Percentiles rank a stretch among this genome's conserved stretches.
Evolutionary conservation across 53 echinoderm and acorn worm species (phyloP).

Genomic region (Luidia sarsii): DNA sequence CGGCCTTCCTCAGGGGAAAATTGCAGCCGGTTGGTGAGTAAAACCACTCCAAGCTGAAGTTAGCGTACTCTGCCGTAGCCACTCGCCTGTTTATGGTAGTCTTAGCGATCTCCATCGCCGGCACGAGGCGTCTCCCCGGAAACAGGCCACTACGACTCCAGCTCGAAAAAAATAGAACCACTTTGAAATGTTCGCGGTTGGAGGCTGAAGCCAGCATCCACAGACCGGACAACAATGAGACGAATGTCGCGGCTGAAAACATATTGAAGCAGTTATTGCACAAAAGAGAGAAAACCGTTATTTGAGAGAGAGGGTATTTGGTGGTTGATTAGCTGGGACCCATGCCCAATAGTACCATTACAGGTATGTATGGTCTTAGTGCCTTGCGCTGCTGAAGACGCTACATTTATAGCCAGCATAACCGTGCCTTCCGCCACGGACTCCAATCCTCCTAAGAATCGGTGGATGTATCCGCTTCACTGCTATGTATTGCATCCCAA

Average conservation of each 20-base stretch:
- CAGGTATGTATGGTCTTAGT: no score
- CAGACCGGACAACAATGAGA: background rate
- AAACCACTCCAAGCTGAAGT: constrained; percentile 55
- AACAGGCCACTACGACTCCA: background rate
- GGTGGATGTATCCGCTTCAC: no score
- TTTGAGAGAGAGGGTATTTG: no score
- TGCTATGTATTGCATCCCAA: no score
- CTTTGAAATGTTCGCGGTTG: background rate
- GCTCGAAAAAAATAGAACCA: no score
- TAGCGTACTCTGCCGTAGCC: constrained; percentile 42
- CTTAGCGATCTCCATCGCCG: constrained; percentile 67
- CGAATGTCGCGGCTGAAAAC: background rate
- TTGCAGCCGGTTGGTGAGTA: constrained; percentile 21
- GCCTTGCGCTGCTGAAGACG: no score
- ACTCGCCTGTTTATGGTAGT: constrained; percentile 54
- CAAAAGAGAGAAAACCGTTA: background rate
- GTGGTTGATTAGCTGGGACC: no score
- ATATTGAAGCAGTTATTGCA: no score
- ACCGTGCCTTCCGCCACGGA: no score
- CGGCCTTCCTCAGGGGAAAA: background rate
- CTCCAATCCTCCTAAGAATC: no score
- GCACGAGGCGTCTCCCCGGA: constrained; percentile 21
- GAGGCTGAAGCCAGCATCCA: background rate
- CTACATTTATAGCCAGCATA: no score
- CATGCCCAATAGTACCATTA: no score